These are phyloP conservation scores for Notothenia coriiceps DNA, from an alignment of 2,113 vertebrate species.

Conservation along the genomic window DNA sequence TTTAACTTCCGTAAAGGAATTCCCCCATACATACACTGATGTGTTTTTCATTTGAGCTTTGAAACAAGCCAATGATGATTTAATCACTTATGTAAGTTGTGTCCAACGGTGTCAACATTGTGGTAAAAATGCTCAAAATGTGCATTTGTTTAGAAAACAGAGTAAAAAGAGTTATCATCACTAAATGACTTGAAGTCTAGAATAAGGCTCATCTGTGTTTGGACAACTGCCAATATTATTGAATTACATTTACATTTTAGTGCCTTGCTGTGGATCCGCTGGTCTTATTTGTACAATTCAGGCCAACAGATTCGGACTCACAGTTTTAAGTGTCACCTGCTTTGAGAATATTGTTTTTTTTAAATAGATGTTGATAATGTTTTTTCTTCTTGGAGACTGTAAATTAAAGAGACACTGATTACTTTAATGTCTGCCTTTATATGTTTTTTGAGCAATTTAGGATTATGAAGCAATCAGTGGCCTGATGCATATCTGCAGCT, in stretches of 20 bases:
- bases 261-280: conserved; percentile 66
- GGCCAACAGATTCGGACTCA: conserved; percentile 45
- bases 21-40: conserved; percentile 17
- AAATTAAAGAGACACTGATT: conserved; percentile 79
- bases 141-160: background rate
- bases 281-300: conserved; percentile 60
- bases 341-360: conserved; percentile 48
- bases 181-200: background rate
- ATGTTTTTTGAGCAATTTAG: background rate
- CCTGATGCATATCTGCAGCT: background rate
- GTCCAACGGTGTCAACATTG: conserved; percentile 11
- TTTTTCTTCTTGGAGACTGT: conserved; percentile 64
- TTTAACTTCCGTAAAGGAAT: conserved; percentile 34
- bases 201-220: background rate
- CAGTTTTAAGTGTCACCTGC: conserved; percentile 36
- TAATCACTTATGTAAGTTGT: conserved; percentile 11
- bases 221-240: conserved; percentile 1
- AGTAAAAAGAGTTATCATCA: conserved; percentile 1
- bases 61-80: background rate
- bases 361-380: conserved; percentile 58
- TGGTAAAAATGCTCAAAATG: background rate
- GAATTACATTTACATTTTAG: conserved; percentile 28
- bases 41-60: conserved; percentile 35
- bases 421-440: conserved; percentile 34
- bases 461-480: background rate